Base-by-base conservation (phyloP, 2,797 vertebrate genomes). In the Cossypha dichroa region DNA sequence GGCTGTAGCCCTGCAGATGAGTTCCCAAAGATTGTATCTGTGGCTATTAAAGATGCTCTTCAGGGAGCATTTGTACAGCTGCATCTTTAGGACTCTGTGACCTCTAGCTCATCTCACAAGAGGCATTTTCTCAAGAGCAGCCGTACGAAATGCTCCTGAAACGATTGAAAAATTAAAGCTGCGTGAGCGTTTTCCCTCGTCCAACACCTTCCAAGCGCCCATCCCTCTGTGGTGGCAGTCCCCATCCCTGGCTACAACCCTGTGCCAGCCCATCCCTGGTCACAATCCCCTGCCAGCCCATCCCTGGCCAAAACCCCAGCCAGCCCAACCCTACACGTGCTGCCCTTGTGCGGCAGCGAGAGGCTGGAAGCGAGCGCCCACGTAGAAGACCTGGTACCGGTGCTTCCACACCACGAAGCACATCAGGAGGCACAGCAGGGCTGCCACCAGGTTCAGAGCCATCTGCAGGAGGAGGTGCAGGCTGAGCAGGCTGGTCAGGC, bases 391-490 rank as follows among this genome's bases (percentile, higher is more conserved):
- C 97, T 99, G 99, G 96, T 99, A 99, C 34, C 99, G 98, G 93
- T 99, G 98, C 94, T 99, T 99, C 99, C 99, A 99, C 98, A 99
- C 99, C 95, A 99, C 94, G 20, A 99, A 99, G 94, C 99, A 98
- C 2, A 98, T 98, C 1, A 91, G 25, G 23, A 99, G 97, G 36
- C 99, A 99, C 93, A 99, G 97, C 3, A 99, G 82, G 3, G 99
- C 98, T 21, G 99, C 97, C 21, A 93, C 85, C 97, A 99, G 91
- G 96, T 99, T 99, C 74, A 99, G 98, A 56, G 98, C 88, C 76
- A 99, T 98, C 98, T 99, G 99, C 92, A 99, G 94, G 9, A 99
- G 97, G 78, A 99, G 97, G 97, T 98, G 99, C 43, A 99, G 85
- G 17, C 96, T 92, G 84, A 99, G 98, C 9, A 97, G 98, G 87